Base-by-base conservation (phyloP, 2,113 vertebrate genomes). In the Tringa solitaria region DNA sequence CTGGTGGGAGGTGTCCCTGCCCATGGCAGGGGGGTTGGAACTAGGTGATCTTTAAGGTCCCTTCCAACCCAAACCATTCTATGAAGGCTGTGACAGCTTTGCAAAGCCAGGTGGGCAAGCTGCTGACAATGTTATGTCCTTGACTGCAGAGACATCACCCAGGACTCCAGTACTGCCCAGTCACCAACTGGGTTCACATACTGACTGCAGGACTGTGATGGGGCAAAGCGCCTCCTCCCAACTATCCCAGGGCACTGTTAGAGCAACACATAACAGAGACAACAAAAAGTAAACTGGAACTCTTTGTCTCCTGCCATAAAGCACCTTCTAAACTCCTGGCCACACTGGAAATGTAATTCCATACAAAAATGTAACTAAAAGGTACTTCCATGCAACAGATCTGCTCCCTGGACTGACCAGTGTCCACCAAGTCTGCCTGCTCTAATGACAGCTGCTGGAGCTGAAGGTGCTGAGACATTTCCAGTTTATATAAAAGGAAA, bases 361-460 rank as follows among this genome's bases (percentile, higher is more conserved):
- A 0, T 18, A 53, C 30, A 50, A n/a, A 87, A 88, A 45, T 10
- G 6, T 51, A 82, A 59, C 33, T 35, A 65, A 81, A 77, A 88
- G 26, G 10, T 65, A 86, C 18, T 67, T 76, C 32, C 32, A 63
- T 1, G 5, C 4, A 67, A 46, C 17, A 53, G 81, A 21, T 56
- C 45, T 32, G 35, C 39, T 79, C 73, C 39, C 41, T 46, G 33
- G 10, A 11, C 43, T 10, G 22, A 70, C 5, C 0, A 0, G 57
- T 16, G 69, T 23, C 60, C 77, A 81, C 46, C 81, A 67, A 68
- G 10, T 12, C 45, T 28, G 46, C 41, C 20, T 26, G 23, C 65
- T 84, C 30, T 27, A 75, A 51, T 0, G 41, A 68, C 32, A 78
- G n/a, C 45, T 19, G 45, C 28, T 2, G 28, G 7, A 61, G 39